Percentiles rank a stretch among this genome's conserved stretches.
Conservation (phyloP, 2,888 invertebrate species). For the Drosophila rubida region DNA sequence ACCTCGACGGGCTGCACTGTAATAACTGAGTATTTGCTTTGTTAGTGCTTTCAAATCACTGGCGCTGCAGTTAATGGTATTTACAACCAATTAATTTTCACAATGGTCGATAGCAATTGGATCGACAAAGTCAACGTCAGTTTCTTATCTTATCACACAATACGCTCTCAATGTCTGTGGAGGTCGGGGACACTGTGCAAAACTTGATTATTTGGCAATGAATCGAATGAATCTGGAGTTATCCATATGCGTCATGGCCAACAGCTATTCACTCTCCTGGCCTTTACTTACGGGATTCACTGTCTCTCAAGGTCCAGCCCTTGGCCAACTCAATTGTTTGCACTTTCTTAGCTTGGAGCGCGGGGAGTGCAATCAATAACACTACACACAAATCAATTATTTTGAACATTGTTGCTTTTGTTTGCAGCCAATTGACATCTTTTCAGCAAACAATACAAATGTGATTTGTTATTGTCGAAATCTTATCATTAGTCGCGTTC, state of each 20-base stretch:
- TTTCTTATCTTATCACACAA: constrained; percentile 61
- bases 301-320: constrained; percentile 74
- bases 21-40: neutral
- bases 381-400: constrained; percentile 12
- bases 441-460: neutral
- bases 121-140: constrained; percentile 39
- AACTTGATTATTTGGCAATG: constrained; percentile 38
- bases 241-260: constrained; percentile 2
- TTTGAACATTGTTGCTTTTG: constrained; percentile 39
- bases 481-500: constrained; percentile 42
- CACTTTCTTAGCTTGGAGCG: constrained; percentile 53
- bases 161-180: constrained; percentile 12
- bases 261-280: neutral
- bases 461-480: constrained; percentile 23
- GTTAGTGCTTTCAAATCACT: constrained; percentile 46
- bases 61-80: constrained; percentile 35
- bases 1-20: constrained; percentile 66
- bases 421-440: constrained; percentile 21
- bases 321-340: constrained; percentile 69
- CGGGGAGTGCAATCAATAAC: constrained; percentile 9
- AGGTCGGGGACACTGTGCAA: constrained; percentile 34
- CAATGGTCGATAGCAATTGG: constrained; percentile 33
- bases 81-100: constrained; percentile 63
- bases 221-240: constrained; percentile 38
- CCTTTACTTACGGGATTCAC: constrained; percentile 71